Evolutionary conservation across 2,797 vertebrate species (phyloP).

Genomic region (Tokudaia tokunoshimensis): DNA sequence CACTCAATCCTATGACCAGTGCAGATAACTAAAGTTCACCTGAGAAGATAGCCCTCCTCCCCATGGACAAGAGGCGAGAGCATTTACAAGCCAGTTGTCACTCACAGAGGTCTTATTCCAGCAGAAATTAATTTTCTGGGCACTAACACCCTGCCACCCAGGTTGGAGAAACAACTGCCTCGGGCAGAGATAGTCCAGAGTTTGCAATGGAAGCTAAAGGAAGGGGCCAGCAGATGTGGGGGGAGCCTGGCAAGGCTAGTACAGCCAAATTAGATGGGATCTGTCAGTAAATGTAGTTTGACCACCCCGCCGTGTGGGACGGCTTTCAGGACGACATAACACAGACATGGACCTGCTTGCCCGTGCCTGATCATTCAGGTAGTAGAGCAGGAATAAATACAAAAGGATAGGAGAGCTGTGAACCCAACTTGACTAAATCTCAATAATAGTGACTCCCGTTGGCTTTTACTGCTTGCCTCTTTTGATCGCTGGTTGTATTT

Average conservation of each 20-base stretch:
- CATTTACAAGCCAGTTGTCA: constrained; percentile 1
- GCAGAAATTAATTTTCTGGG: constrained; percentile 33
- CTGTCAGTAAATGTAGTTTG: constrained; percentile 14
- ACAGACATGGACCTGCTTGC: background rate
- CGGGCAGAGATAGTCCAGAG: background rate
- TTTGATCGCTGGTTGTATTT: background rate
- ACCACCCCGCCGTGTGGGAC: background rate
- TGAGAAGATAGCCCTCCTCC: background rate
- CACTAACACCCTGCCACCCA: background rate
- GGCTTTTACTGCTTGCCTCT: background rate
- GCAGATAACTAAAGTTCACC: background rate
- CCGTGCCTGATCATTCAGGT: background rate
- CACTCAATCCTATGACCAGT: background rate
- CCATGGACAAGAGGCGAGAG: fast-evolving
- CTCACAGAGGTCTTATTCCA: constrained; percentile 47
- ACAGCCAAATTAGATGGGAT: background rate
- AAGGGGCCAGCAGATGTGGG: background rate
- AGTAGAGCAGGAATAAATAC: constrained; percentile 22
- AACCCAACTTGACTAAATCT: background rate
- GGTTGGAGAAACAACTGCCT: background rate
- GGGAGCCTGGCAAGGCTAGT: background rate
- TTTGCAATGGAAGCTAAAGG: background rate
- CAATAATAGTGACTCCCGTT: background rate
- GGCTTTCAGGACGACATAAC: background rate
- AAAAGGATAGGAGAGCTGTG: background rate